Percentiles rank a stretch among this genome's conserved stretches.
Evolutionary conservation across 1,140 invertebrate genomes (phyloP).

Genomic region (Zaprionus tsacasi): DNA sequence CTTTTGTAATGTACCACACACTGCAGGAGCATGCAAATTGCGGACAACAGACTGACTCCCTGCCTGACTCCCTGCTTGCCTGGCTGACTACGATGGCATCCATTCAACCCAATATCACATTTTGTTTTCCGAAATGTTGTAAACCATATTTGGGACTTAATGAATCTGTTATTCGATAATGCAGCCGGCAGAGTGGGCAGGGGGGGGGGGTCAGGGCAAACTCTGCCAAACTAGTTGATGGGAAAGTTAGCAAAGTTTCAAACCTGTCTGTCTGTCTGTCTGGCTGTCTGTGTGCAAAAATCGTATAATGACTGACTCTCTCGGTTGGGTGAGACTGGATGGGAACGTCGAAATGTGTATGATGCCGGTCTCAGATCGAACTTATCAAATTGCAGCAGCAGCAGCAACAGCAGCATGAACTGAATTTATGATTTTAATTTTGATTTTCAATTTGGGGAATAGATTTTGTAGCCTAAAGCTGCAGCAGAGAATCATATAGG

Average conservation of each 20-base stretch:
- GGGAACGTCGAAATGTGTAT: background rate
- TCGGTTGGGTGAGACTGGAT: background rate
- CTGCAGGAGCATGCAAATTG: background rate
- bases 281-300: slow-evolving; percentile 59
- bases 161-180: slow-evolving; percentile 79
- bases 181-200: slow-evolving; percentile 33
- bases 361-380: slow-evolving; percentile 43
- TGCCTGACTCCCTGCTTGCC: background rate
- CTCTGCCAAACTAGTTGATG: slow-evolving; percentile 40
- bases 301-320: slow-evolving; percentile 48
- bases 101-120: slow-evolving; percentile 11
- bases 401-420: background rate
- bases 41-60: background rate
- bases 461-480: too few species aligned
- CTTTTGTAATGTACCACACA: background rate
- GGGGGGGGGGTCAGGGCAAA: slow-evolving; percentile 33
- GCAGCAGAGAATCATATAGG: too few species aligned
- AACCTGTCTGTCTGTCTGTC: slow-evolving; percentile 55
- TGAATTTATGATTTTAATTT: slow-evolving; percentile 23
- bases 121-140: slow-evolving; percentile 49
- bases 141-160: slow-evolving; percentile 73
- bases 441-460: background rate
- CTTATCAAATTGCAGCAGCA: slow-evolving; percentile 53
- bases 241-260: slow-evolving; percentile 71
- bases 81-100: background rate